Percentiles rank a stretch among this genome's conserved stretches.
Conservation (phyloP, 2,888 invertebrate species). For the Drosophila nigritarsus region DNA sequence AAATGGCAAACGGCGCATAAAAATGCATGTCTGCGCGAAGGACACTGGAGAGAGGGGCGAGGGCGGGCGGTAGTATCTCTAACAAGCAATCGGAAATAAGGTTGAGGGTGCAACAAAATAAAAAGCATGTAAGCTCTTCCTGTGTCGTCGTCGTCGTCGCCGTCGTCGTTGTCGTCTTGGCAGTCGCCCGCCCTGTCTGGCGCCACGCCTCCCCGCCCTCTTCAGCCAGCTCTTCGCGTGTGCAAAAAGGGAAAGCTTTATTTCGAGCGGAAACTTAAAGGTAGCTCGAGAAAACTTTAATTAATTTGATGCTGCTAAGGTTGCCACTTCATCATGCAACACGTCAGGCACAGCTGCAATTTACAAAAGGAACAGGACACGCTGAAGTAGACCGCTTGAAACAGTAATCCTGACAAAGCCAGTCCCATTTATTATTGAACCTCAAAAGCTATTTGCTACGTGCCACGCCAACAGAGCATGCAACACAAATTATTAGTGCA, state of each 20-base stretch:
- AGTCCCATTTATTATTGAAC: conserved; percentile 83
- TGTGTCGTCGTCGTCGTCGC: conserved; percentile 6
- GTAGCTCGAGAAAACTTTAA: conserved; percentile 53
- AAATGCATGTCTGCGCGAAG: conserved; percentile 71
- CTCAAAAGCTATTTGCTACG: conserved; percentile 53
- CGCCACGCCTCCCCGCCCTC: conserved; percentile 12
- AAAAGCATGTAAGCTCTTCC: conserved; percentile 20
- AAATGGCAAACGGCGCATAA: conserved; percentile 60
- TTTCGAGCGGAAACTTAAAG: conserved; percentile 29
- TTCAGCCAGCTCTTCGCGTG: not conserved
- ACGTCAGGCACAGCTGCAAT: conserved; percentile 82
- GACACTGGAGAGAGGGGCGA: conserved; percentile 1
- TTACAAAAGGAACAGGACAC: conserved; percentile 56
- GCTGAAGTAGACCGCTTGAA: conserved; percentile 57
- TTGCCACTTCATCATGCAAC: conserved; percentile 62
- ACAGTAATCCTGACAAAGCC: conserved; percentile 83
- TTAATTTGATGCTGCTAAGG: conserved; percentile 62
- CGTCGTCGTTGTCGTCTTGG: not conserved
- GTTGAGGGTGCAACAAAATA: conserved; percentile 29
- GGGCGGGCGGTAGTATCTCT: conserved; percentile 37
- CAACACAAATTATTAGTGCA: conserved; percentile 8
- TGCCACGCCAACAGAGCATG: conserved; percentile 47
- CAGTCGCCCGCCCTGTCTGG: conserved; percentile 25
- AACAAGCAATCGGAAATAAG: conserved; percentile 67
- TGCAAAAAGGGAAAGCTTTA: conserved; percentile 44